Percentiles rank a stretch among this genome's conserved stretches.
Conservation (phyloP, 2,888 invertebrate species). For the Tholera decimalis region DNA sequence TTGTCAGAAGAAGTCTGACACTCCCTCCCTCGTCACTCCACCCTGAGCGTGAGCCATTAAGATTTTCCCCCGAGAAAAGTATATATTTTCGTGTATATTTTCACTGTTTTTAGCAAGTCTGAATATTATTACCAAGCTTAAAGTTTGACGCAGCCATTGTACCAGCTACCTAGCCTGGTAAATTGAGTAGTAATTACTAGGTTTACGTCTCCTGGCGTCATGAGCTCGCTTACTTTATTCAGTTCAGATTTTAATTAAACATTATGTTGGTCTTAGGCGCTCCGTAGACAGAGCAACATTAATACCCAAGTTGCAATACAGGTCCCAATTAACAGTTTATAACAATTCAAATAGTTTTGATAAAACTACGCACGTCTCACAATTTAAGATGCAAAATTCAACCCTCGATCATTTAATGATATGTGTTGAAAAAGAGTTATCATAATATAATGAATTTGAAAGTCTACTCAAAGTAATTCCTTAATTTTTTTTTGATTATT, state of each 20-base stretch:
- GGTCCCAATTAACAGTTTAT: neutral
- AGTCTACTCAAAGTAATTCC: too few relatives aligned
- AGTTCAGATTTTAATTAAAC: conserved; percentile 61
- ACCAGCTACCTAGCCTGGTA: conserved; percentile 39
- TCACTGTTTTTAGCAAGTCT: neutral
- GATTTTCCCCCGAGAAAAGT: too few relatives aligned
- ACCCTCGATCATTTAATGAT: too few relatives aligned
- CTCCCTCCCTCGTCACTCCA: too few relatives aligned
- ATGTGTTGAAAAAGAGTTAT: too few relatives aligned
- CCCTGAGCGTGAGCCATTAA: too few relatives aligned
- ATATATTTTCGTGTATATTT: too few relatives aligned
- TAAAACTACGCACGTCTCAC: too few relatives aligned
- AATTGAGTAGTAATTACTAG: conserved; percentile 40
- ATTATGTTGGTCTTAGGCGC: conserved; percentile 11
- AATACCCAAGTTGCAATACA: neutral
- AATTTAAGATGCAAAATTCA: too few relatives aligned
- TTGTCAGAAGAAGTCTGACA: too few relatives aligned
- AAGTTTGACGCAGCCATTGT: conserved; percentile 24
- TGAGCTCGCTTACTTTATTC: conserved; percentile 51
- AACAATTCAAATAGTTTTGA: neutral
- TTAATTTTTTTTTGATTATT: too few relatives aligned
- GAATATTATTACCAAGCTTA: conserved; percentile 8
- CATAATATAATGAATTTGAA: too few relatives aligned
- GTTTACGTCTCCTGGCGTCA: conserved; percentile 28
- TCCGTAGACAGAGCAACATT: neutral